These are phyloP conservation scores for Trichonephila inaurata DNA, from an alignment of 1,140 invertebrate genomes.

Conservation along the genomic window DNA sequence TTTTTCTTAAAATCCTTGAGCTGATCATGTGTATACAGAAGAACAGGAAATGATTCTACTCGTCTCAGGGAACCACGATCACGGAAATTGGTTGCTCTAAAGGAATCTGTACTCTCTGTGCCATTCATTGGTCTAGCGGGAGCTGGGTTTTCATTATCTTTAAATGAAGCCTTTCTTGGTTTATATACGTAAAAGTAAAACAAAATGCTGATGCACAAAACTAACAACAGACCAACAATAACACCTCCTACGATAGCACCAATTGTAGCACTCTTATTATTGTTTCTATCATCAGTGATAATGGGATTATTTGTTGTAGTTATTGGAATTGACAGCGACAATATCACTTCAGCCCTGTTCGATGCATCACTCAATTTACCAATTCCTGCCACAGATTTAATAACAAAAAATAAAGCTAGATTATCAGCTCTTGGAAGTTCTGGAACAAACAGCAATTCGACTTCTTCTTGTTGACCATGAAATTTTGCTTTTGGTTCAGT, in stretches of 20 bases:
- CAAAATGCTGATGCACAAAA: neutral
- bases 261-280: neutral
- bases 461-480: neutral
- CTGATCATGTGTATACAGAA: slow-evolving; percentile 67
- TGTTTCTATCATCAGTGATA: neutral
- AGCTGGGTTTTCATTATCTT: neutral
- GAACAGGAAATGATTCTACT: slow-evolving; percentile 57
- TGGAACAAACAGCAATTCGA: neutral
- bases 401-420: neutral
- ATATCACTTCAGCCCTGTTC: neutral
- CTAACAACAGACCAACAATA: neutral
- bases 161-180: neutral
- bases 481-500: neutral
- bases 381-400: neutral
- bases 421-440: neutral
- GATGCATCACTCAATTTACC: slow-evolving; percentile 9
- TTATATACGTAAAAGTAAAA: neutral
- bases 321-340: neutral
- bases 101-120: neutral
- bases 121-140: neutral
- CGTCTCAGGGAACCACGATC: neutral
- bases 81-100: neutral
- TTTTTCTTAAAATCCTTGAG: slow-evolving; percentile 47
- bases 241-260: neutral
- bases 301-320: neutral